Evolutionary conservation across 2,113 vertebrate species (phyloP).

Genomic region (Aplodontia rufa): DNA sequence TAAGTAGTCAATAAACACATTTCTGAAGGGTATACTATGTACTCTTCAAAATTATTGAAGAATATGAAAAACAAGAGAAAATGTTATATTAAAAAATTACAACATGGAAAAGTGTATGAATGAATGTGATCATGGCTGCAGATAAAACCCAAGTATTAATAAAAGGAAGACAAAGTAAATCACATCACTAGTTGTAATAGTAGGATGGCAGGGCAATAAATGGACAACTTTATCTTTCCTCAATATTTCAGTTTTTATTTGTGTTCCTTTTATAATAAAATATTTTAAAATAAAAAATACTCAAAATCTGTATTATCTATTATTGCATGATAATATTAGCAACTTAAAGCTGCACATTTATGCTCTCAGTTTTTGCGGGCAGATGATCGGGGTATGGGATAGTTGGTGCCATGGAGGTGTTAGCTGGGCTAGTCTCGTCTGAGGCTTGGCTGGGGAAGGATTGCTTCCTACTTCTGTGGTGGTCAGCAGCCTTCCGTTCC

Average conservation of each 20-base stretch:
- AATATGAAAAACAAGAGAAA: not conserved
- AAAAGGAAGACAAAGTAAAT: not conserved
- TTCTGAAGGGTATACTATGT: not conserved
- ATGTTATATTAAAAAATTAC: not conserved
- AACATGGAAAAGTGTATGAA: not conserved
- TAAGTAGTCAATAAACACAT: not conserved
- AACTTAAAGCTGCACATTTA: not conserved
- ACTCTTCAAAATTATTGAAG: not conserved
- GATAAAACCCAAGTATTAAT: not conserved
- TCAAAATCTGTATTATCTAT: not conserved
- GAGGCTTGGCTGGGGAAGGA: not conserved
- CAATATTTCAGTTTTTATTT: slow-evolving; percentile 36
- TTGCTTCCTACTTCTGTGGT: not conserved
- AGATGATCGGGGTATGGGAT: not conserved
- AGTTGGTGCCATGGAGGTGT: not conserved
- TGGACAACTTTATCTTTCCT: not conserved
- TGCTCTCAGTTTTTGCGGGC: not conserved
- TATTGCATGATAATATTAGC: not conserved
- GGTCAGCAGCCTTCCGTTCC: not conserved
- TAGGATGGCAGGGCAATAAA: not conserved
- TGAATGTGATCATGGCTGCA: not conserved
- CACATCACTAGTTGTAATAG: not conserved
- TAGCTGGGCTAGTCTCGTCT: not conserved
- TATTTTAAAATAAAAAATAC: slow-evolving; percentile 51
- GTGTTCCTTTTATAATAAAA: slow-evolving; percentile 70